Evolutionary conservation across 2,113 vertebrate genomes (phyloP), one percentile per base, ranked within the genome.

Genomic region (Panurus biarmicus): DNA sequence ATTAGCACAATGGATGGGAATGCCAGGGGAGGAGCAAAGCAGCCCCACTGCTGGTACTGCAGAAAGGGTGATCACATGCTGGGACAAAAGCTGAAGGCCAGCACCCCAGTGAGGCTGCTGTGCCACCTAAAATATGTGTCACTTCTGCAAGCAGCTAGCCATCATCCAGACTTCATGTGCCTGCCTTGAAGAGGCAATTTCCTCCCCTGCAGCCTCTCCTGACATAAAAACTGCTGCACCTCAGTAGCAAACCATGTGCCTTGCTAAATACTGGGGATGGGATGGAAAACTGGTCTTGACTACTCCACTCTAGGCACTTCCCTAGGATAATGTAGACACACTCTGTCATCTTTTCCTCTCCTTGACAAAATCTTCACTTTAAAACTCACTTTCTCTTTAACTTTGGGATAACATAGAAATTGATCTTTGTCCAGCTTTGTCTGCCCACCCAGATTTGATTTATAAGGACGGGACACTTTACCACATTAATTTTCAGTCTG

Each of bases 61-160:
- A 7, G 48, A 85, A 83, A 19, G 7, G 6, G 22, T 40, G n/a
- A 40, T 38, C 1, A 1, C 36, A 35, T 13, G 19, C n/a, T n/a
- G 36, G 14, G 31, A 19, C 51, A 58, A 29, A 76, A 51, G 22
- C 15, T 45, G 28, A 70, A 56, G 24, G 14, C 8, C 18, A 89
- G 31, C 22, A 53, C 5, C 26, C 22, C 45, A 57, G 26, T 0
- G 0, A 51, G 31, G 40, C 54, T 86, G 72, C 50, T 75, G 40
- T 51, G 42, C 4, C 73, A 61, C 29, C 42, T 64, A 31, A 89
- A 79, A 57, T 24, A 75, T 0, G 0, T 29, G 21, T 14, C 53
- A 38, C 7, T 25, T 45, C 47, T 70, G 47, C 51, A 81, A 69
- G 19, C 28, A 82, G 51, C 25, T 51, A 24, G 16, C 5, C 8